Conservation (phyloP, 2,888 invertebrate species). For the Onchidella celtica region DNA sequence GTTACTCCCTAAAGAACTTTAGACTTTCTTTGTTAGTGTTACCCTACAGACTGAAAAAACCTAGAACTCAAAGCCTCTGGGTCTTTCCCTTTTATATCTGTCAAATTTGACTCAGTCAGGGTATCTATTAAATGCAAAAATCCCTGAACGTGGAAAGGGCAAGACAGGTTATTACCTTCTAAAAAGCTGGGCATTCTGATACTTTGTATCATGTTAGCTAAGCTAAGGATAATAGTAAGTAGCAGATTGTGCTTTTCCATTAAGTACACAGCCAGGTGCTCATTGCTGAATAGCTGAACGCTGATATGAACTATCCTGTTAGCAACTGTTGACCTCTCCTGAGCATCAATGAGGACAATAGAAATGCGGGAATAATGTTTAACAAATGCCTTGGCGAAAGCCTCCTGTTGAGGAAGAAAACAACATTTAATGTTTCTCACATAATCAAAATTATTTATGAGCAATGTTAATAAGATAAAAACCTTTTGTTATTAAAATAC, state of each 20-base stretch:
- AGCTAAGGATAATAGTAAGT: conserved; percentile 94
- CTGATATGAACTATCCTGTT: conserved; percentile 98
- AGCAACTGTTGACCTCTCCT: conserved; percentile 84
- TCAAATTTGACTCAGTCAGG: too few relatives aligned
- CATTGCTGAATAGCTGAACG: conserved; percentile 96
- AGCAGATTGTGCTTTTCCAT: conserved; percentile 93
- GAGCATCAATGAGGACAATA: conserved; percentile 85
- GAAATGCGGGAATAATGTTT: conserved; percentile 97
- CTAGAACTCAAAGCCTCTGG: too few relatives aligned
- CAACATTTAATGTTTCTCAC: too few relatives aligned
- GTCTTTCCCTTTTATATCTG: too few relatives aligned
- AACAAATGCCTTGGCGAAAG: conserved; percentile 95
- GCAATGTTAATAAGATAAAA: too few relatives aligned
- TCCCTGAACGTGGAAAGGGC: too few relatives aligned
- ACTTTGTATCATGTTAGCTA: conserved; percentile 95
- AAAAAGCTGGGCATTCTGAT: conserved; percentile 92
- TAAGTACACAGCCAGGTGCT: conserved; percentile 93
- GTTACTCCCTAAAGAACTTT: too few relatives aligned
- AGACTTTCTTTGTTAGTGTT: too few relatives aligned
- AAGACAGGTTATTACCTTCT: conserved; percentile 84
- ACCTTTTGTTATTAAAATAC: too few relatives aligned
- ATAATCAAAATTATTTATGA: too few relatives aligned
- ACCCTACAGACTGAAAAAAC: too few relatives aligned
- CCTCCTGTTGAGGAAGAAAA: conserved; percentile 83
- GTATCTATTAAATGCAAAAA: too few relatives aligned